Percentiles rank a stretch among this genome's conserved stretches.
These are phyloP conservation scores for Amniataba percoides DNA, from an alignment of 2,797 vertebrate genomes.

Conservation along the genomic window DNA sequence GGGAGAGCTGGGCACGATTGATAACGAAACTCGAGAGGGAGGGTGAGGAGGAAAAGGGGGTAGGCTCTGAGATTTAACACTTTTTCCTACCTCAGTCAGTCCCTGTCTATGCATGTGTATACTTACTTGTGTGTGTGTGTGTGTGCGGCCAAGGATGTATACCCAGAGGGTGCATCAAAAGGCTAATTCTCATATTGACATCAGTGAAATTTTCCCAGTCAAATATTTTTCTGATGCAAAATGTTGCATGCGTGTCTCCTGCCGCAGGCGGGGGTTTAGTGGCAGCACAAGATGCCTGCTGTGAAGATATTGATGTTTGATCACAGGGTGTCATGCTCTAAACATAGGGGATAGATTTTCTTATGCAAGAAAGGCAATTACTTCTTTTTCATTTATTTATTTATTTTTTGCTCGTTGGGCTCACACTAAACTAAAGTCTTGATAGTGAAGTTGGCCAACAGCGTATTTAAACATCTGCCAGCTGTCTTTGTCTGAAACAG, in stretches of 20 bases:
- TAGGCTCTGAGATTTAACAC: conserved; percentile 37
- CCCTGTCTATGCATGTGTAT: conserved; percentile 34
- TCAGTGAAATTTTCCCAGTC: conserved; percentile 22
- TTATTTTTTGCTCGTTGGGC: conserved; percentile 36
- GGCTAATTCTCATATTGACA: conserved; percentile 59
- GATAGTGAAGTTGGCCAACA: conserved; percentile 22
- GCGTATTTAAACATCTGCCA: conserved; percentile 59
- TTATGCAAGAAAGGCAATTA: conserved; percentile 41
- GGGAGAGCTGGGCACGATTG: conserved; percentile 76
- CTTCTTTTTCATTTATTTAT: conserved; percentile 33
- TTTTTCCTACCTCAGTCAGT: conserved; percentile 44
- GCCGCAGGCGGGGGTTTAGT: conserved; percentile 51
- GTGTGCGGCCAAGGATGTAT: conserved; percentile 14
- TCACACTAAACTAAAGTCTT: conserved; percentile 32
- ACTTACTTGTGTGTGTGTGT: conserved; percentile 20
- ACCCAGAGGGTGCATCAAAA: conserved; percentile 48
- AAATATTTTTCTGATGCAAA: conserved; percentile 42
- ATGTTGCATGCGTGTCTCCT: conserved; percentile 31
- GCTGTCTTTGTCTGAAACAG: conserved; percentile 50
- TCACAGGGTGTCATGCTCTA: conserved; percentile 60
- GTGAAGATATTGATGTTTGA: conserved; percentile 72
- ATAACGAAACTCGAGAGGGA: conserved; percentile 67
- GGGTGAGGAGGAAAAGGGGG: conserved; percentile 16
- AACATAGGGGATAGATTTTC: conserved; percentile 39
- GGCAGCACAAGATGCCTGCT: conserved; percentile 42